phyloP scores from a whole-genome alignment of 2,888 invertebrate species.

The Electrophaes corylata region DNA sequence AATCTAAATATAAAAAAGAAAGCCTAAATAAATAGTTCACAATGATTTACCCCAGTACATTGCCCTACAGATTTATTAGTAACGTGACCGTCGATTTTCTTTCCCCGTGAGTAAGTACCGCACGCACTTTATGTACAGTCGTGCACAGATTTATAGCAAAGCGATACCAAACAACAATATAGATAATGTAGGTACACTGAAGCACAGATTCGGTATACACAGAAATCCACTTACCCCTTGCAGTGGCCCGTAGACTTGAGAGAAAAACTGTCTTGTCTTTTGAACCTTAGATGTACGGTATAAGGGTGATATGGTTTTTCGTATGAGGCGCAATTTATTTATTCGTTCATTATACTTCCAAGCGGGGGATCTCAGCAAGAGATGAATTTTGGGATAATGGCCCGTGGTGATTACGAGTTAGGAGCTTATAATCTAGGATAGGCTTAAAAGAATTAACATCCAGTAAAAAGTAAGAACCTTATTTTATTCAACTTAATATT shows the following conservation, averaged over 20 bases:
- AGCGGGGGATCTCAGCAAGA: conserved; percentile 73
- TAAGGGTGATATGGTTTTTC: conserved; percentile 53
- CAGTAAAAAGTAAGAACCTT: conserved; percentile 23
- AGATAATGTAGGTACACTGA: conserved; percentile 60
- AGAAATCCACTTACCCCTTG: conserved; percentile 84
- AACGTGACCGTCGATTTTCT: conserved; percentile 45
- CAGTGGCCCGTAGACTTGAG: conserved; percentile 64
- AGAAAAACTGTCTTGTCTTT: conserved; percentile 31
- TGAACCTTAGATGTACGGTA: conserved; percentile 18
- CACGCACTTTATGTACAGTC: conserved; percentile 49
- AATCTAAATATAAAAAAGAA: not conserved
- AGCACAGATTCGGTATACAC: conserved; percentile 75
- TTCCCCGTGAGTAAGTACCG: conserved; percentile 39
- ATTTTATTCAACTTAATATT: conserved; percentile 13
- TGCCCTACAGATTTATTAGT: conserved; percentile 35
- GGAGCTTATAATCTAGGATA: conserved; percentile 35
- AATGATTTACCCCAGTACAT: conserved; percentile 16
- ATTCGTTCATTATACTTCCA: conserved; percentile 78
- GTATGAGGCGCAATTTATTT: conserved; percentile 81
- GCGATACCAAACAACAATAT: conserved; percentile 40
- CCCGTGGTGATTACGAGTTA: conserved; percentile 53
- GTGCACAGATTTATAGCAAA: conserved; percentile 46
- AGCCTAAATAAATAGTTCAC: conserved; percentile 10
- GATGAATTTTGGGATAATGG: conserved; percentile 82
- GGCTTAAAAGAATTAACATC: conserved; percentile 36